Base-by-base conservation (phyloP, 2,113 vertebrate genomes). In the Passer montanus region DNA sequence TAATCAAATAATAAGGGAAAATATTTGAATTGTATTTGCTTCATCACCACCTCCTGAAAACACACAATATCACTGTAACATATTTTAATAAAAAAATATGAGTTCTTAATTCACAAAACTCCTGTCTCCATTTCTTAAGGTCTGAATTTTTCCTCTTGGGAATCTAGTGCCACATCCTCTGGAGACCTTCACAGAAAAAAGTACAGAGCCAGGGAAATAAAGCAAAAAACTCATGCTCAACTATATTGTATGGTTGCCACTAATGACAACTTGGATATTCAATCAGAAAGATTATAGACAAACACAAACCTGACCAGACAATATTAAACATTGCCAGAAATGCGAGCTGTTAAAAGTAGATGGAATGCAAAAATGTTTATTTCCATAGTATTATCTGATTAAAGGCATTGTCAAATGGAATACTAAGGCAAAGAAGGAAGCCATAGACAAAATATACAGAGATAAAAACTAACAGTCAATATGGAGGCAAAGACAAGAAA, bases 11-110 rank as follows among this genome's bases (percentile, higher is more conserved):
- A 26, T 41, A 58, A 88, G 14, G 4, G 4, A 47, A 87, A 56
- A 78, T 35, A 0, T 9, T 33, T 22, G 10, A 63, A 55, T 55
- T 79, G n/a, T 76, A 4, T 55, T 86, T 59, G 6, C 0, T 52
- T 43, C 2, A 1, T 20, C 8, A 22, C 1, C 6, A 3, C 4
- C 10, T 8, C 10, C 11, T 12, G 4, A 76, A 86, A 87, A 35
- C 4, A 56, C 23, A 41, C 0, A 43, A 13, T 72, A 28, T 56
- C 21, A 21, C 24, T 85, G 4, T 44, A 85, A 17, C 10, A 73
- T 7, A 15, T 20, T 47, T 41, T 49, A 64, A 53, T 33, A 47
- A 37, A 91, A 82, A 73, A 15, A 22, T 5, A 8, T 22, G 4
- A 66, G 13, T 20, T 17, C 5, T 37, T 41, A 53, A 58, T 66